A percentile compares a stretch with the other conserved stretches of the same genome.
phyloP scores from a whole-genome alignment of 1,140 invertebrate species.

The Chelonus insularis region DNA sequence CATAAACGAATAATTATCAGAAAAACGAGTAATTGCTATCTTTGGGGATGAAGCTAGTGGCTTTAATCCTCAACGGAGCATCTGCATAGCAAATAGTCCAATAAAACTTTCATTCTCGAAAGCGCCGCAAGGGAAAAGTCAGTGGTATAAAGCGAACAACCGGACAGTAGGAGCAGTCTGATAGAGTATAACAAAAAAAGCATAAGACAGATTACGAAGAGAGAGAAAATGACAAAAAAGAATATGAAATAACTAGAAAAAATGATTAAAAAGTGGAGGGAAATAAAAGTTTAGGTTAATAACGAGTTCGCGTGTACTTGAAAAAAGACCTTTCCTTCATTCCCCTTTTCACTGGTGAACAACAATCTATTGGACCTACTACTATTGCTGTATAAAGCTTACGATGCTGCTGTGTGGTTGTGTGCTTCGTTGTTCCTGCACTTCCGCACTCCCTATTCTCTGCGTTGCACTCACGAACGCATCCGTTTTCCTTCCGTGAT shows the following conservation, averaged over 20 bases:
- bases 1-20: neutral
- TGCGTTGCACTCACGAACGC: slow-evolving; percentile 12
- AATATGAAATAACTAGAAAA: neutral
- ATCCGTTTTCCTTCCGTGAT: slow-evolving; percentile 28
- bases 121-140: slow-evolving; percentile 3
- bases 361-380: neutral
- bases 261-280: neutral
- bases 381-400: too few relatives aligned
- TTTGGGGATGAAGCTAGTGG: too few relatives aligned
- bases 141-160: neutral
- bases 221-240: neutral
- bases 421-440: neutral
- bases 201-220: neutral
- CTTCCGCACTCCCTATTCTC: slow-evolving; percentile 5
- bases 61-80: neutral
- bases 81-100: neutral
- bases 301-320: slow-evolving; percentile 26
- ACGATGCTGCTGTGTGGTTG: neutral
- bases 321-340: neutral
- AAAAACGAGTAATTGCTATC: neutral
- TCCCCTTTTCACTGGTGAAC: neutral
- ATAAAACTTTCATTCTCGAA: slow-evolving; percentile 15
- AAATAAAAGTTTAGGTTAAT: slow-evolving; percentile 26
- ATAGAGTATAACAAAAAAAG: neutral
- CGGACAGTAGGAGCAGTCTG: neutral